Evolutionary conservation across 37 sponge, comb jelly and placozoan genomes (phyloP).

Genomic region (Beroe forskalii): DNA sequence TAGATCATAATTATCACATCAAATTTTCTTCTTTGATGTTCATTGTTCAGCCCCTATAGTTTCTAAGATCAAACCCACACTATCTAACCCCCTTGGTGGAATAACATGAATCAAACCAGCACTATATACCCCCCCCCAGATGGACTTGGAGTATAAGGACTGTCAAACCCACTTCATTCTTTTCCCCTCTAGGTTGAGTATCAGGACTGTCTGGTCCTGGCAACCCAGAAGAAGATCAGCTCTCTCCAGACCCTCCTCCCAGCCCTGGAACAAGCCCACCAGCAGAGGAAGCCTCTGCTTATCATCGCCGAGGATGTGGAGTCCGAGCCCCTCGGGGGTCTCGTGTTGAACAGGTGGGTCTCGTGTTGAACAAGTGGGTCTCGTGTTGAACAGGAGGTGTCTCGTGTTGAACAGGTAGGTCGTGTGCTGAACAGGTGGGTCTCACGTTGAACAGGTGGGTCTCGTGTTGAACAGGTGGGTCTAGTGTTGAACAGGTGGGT

Average conservation of each 20-base stretch:
- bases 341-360: constrained; percentile 88
- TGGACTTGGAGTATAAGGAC: too few relatives aligned
- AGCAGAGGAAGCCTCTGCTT: constrained; percentile 81
- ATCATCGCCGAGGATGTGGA: constrained; percentile 97
- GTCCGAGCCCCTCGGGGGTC: constrained; percentile 89
- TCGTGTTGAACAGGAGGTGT: background rate
- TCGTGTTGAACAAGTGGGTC: background rate
- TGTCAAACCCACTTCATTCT: too few relatives aligned
- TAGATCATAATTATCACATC: too few relatives aligned
- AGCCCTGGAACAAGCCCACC: constrained; percentile 86
- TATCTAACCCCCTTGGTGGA: too few relatives aligned
- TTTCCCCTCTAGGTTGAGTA: constrained; percentile 74
- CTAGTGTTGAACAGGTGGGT: background rate
- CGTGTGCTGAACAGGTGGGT: too few relatives aligned
- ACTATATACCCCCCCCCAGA: too few relatives aligned
- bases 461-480: background rate
- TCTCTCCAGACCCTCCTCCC: constrained; percentile 86
- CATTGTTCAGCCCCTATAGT: too few relatives aligned
- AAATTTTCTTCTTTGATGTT: too few relatives aligned
- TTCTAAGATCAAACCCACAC: too few relatives aligned
- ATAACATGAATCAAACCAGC: too few relatives aligned
- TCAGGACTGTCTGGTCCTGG: constrained; percentile 81
- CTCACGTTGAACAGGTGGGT: constrained; percentile 88
- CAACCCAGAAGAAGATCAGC: constrained; percentile 91
- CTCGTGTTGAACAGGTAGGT: too few relatives aligned